Base-by-base conservation (phyloP, 2,113 vertebrate species). In the Natator depressus region DNA sequence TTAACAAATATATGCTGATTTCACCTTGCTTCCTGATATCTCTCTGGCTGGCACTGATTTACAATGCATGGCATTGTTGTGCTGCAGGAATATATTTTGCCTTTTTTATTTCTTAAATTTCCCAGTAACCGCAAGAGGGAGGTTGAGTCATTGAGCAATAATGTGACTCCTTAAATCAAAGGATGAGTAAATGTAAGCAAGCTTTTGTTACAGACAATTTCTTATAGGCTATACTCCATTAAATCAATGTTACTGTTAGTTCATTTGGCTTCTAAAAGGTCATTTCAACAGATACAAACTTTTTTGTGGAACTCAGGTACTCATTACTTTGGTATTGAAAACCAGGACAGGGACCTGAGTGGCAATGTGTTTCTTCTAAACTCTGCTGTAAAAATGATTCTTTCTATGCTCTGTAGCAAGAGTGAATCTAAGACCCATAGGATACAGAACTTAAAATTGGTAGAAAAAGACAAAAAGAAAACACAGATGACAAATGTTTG, bases 1-100 rank as follows among this genome's bases (percentile, higher is more conserved):
- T 98, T 98, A 97, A 95, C 96, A 98, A 97, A 87, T 95, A 96
- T 95, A 75, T 95, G 95, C 96, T 93, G 96, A 98, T 93, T 96
- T 95, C 95, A 96, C 96, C 94, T 88, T 97, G 91, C 95, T 98
- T 98, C 89, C 92, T 97, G 96, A 83, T 97, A 96, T 97, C 91
- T 95, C 91, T 95, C 82, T 94, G 86, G 83, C 92, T 98, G 94
- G 95, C 93, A 96, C 84, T 89, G 93, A 82, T 89, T 97, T 94
- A 98, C 96, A 98, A 98, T 97, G 92, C 81, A 93, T 80, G 95
- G 88, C 91, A 96, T 95, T 98, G 95, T 97, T 98, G 95, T 89
- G 69, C 84, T 91, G 89, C 76, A 97, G 92, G 82, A 97, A 93
- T 87, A 92, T 91, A 87, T 90, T 96, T 97, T 94, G 94, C 89